These are phyloP conservation scores for Oxyteleia sp. DNA, from an alignment of 2,888 invertebrate genomes.

Conservation along the genomic window DNA sequence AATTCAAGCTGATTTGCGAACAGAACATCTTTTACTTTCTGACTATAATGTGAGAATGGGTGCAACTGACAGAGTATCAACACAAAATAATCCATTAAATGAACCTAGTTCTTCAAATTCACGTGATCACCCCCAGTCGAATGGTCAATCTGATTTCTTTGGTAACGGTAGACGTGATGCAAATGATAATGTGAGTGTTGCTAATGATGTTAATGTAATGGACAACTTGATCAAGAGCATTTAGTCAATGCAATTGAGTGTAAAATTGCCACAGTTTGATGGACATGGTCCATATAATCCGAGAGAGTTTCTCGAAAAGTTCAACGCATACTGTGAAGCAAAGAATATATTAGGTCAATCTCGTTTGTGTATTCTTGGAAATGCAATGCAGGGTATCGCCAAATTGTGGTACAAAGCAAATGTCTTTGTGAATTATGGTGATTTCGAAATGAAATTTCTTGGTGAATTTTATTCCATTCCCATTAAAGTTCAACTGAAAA, in stretches of 20 bases:
- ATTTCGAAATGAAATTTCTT: slow-evolving; percentile 19
- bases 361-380: neutral
- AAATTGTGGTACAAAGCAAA: neutral
- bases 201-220: no score
- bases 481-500: neutral
- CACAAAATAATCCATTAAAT: no score
- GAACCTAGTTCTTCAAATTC: no score
- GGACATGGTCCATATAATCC: neutral
- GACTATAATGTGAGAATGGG: no score
- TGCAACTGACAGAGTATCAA: no score
- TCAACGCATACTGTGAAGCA: neutral
- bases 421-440: slow-evolving; percentile 3
- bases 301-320: neutral
- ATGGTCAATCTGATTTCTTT: no score
- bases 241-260: neutral
- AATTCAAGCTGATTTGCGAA: no score
- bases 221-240: no score
- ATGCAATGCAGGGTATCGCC: neutral
- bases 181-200: no score
- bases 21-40: no score
- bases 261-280: neutral
- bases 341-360: neutral
- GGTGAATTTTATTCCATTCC: slow-evolving; percentile 27
- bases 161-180: no score
- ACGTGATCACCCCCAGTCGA: no score